These are phyloP conservation scores for Nestor notabilis DNA, from an alignment of 2,113 vertebrate genomes.

Conservation along the genomic window DNA sequence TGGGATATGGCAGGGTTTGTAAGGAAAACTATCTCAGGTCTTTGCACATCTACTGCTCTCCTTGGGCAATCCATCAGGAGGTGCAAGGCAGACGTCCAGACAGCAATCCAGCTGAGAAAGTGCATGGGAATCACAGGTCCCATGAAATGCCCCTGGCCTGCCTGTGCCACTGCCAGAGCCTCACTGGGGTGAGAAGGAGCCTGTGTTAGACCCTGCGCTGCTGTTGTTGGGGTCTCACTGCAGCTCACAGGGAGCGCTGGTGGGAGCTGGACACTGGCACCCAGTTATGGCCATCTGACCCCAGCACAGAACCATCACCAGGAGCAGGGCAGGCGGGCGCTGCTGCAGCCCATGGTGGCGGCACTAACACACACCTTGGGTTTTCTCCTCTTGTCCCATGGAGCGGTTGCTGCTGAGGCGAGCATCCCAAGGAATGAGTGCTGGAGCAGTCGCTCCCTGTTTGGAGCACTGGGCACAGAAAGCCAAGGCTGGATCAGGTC, in stretches of 20 bases:
- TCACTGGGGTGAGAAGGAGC: background rate
- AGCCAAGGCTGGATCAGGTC: accelerated
- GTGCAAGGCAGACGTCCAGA: background rate
- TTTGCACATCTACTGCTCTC: background rate
- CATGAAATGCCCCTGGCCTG: background rate
- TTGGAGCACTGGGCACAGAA: accelerated
- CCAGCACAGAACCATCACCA: background rate
- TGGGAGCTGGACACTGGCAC: accelerated
- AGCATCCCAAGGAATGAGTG: accelerated
- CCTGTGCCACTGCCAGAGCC: background rate
- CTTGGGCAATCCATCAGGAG: background rate
- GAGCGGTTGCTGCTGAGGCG: accelerated
- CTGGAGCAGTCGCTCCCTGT: accelerated
- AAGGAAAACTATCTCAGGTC: background rate
- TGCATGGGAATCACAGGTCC: background rate
- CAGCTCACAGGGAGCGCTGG: accelerated
- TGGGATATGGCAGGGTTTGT: background rate
- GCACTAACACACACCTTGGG: accelerated
- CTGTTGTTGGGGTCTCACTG: accelerated
- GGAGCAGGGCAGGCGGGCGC: accelerated
- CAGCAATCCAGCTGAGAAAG: background rate
- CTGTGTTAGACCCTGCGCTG: accelerated
- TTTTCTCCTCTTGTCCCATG: accelerated
- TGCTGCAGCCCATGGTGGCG: accelerated
- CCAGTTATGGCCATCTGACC: accelerated